Conservation (phyloP, 2,113 vertebrate genomes). For the Pteropus alecto region DNA sequence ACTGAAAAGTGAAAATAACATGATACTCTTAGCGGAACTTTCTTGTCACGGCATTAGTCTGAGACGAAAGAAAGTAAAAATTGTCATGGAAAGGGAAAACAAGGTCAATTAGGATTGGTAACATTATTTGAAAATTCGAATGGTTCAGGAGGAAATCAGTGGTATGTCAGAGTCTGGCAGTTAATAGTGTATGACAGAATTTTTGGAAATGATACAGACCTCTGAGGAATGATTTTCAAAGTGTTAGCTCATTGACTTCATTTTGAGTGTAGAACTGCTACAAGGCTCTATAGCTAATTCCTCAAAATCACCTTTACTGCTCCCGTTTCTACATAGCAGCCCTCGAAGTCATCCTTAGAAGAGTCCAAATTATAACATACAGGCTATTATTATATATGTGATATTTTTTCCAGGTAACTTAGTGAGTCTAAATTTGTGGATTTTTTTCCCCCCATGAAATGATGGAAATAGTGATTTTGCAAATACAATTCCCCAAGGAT, state of each 20-base stretch:
- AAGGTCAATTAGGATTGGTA: not conserved
- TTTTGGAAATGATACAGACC: not conserved
- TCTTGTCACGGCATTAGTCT: not conserved
- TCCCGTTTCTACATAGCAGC: not conserved
- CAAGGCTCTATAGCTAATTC: not conserved
- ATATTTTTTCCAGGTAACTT: not conserved
- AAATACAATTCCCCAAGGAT: not conserved
- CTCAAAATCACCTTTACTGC: not conserved
- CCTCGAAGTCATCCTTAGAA: not conserved
- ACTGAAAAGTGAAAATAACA: not conserved
- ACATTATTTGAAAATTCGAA: slow-evolving; percentile 1
- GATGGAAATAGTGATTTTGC: not conserved
- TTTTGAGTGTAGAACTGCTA: not conserved
- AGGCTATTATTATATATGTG: not conserved
- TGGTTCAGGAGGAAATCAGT: not conserved
- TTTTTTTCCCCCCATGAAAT: not conserved
- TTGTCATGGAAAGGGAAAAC: not conserved
- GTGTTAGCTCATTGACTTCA: not conserved
- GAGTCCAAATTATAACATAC: not conserved
- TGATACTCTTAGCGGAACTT: not conserved
- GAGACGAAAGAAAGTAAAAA: not conserved
- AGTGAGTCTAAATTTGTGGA: not conserved
- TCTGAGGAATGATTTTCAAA: not conserved
- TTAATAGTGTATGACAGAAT: not conserved
- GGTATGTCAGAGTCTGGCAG: not conserved